Conservation (phyloP, 2,797 vertebrate genomes). For the Manis javanica region DNA sequence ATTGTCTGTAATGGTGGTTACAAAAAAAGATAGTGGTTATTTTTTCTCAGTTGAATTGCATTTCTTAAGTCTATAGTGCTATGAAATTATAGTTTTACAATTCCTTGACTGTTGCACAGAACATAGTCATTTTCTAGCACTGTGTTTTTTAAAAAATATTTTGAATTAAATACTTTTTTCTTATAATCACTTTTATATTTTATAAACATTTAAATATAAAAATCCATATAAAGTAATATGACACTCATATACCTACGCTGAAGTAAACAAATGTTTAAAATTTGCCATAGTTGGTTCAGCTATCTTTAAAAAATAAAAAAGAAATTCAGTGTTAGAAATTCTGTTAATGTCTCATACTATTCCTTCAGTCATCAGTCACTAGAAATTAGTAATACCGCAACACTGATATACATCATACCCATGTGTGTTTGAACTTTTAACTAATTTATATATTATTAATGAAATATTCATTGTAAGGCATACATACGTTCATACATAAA, state of each 20-base stretch:
- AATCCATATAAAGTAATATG: neutral
- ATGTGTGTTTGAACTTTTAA: neutral
- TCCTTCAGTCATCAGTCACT: neutral
- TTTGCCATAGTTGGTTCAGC: neutral
- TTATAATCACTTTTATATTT: neutral
- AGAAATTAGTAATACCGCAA: neutral
- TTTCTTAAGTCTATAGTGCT: neutral
- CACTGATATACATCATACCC: neutral
- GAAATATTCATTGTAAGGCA: neutral
- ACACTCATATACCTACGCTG: neutral
- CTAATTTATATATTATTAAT: neutral
- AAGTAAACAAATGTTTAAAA: neutral
- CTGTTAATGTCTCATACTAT: neutral
- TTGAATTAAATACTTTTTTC: neutral
- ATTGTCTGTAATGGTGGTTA: conserved; percentile 3
- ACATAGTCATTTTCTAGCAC: neutral
- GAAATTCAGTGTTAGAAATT: neutral
- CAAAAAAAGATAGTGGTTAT: neutral
- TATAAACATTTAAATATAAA: neutral
- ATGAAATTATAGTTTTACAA: neutral
- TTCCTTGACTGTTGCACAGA: neutral
- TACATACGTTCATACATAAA: neutral
- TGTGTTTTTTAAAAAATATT: neutral
- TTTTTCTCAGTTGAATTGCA: neutral
- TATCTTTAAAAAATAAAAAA: neutral